phyloP scores from a whole-genome alignment of 2,797 vertebrate genomes.

The Neosilurus hyrtlii region DNA sequence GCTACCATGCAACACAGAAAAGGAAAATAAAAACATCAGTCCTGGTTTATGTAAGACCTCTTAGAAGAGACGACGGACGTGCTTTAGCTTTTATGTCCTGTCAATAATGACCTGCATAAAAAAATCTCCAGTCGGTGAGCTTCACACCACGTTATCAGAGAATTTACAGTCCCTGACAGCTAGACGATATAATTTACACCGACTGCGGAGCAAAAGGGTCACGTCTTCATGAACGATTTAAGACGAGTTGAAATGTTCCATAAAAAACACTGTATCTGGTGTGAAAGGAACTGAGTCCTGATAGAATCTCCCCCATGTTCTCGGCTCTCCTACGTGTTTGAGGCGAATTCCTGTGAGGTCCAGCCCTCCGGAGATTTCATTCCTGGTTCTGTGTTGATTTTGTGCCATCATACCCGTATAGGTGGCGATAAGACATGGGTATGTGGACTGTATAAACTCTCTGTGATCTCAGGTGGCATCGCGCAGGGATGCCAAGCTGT shows the following conservation, averaged over 20 bases:
- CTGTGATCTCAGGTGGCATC: slow-evolving; percentile 47
- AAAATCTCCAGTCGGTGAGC: slow-evolving; percentile 9
- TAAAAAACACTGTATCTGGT: slow-evolving; percentile 41
- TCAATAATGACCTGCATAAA: background rate
- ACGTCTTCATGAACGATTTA: background rate
- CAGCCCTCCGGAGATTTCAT: slow-evolving; percentile 62
- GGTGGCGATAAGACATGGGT: slow-evolving; percentile 56
- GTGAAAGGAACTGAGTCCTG: slow-evolving; percentile 42
- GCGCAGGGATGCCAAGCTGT: background rate
- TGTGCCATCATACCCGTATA: slow-evolving; percentile 61
- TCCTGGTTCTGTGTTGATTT: slow-evolving; percentile 69
- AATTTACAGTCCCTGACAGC: slow-evolving; percentile 6
- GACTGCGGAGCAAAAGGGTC: background rate
- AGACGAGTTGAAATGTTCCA: slow-evolving; percentile 11
- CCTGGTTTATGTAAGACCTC: slow-evolving; percentile 20
- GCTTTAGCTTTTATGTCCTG: background rate
- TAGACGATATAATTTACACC: slow-evolving; percentile 13
- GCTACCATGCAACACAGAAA: background rate
- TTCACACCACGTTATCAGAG: background rate
- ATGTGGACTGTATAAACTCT: slow-evolving; percentile 79
- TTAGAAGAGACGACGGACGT: background rate
- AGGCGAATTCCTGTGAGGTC: slow-evolving; percentile 69
- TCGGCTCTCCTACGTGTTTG: slow-evolving; percentile 44
- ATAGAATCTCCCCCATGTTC: slow-evolving; percentile 63
- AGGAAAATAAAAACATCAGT: background rate